Base-by-base conservation (phyloP, 2,888 invertebrate genomes). In the Nymphalis c-album region DNA sequence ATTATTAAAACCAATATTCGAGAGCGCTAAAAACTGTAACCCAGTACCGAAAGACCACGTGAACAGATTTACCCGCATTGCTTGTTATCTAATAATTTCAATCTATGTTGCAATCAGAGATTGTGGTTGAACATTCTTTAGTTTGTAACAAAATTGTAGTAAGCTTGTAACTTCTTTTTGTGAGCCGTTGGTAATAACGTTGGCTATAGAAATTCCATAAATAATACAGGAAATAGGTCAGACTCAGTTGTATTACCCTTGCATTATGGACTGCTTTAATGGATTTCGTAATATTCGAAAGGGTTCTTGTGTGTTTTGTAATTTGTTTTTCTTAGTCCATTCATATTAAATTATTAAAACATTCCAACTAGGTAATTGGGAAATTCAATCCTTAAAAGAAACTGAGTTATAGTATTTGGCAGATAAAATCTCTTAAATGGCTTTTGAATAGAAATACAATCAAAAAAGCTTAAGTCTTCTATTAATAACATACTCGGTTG, bases 91-190 rank as follows among this genome's bases (percentile, higher is more conserved):
- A 55, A 55, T 55, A 55, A n/a, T 55, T 55, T 55, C n/a, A 46
- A 48, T 50, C 57, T 35, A 40, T 67, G 35, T 67, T 57, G 61
- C 47, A 66, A 58, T 45, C 20, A 50, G 55, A 50, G 45, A 62
- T 20, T 58, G 62, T 67, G n/a, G 62, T 62, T 45, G 22, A 35
- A 62, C 63, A 70, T 70, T 70, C 69, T 71, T 67, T 64, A 64
- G 22, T 47, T 47, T 48, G 62, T 68, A 69, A 64, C 58, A 66
- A 68, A 71, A 65, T 69, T 69, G 69, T 71, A 63, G 6, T n/a
- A 60, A 57, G 46, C 31, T 64, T 48, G 17, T 60, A 55, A 60
- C 62, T 45, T 48, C 50, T 67, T 67, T 62, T 61, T 67, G 22
- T 53, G 40, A 45, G 22, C 5, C 10, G 20, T 57, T 57, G 22